A percentile compares a stretch with the other conserved stretches of the same genome.
These are phyloP conservation scores for Panagrolaimus sp. DNA, from an alignment of 1,140 invertebrate species.

Conservation along the genomic window DNA sequence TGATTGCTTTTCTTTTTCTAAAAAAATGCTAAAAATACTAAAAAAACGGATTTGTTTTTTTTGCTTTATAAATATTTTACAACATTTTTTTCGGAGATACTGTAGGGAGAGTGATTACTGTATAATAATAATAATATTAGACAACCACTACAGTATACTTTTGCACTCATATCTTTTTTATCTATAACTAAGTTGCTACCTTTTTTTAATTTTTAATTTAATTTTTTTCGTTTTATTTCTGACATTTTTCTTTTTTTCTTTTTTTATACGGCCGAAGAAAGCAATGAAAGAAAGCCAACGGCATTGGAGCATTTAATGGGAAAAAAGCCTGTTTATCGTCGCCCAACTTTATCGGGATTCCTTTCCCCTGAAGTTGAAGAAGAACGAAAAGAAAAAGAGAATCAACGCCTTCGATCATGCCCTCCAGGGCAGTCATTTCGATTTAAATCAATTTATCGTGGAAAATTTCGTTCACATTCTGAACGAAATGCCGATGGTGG, in stretches of 20 bases:
- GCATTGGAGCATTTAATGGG: constrained; percentile 14
- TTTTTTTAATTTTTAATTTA: no score
- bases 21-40: no score
- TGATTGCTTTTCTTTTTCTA: no score
- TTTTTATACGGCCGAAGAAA: constrained; percentile 28
- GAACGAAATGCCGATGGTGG: background rate
- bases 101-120: no score
- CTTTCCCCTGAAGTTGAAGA: constrained; percentile 28
- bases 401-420: background rate
- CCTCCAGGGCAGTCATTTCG: constrained; percentile 41
- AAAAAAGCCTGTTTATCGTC: constrained; percentile 18
- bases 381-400: constrained; percentile 16
- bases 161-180: no score
- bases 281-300: constrained; percentile 27
- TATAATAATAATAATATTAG: no score
- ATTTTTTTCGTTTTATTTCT: background rate
- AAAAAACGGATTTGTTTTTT: no score
- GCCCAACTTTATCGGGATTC: constrained; percentile 33
- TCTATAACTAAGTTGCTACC: no score
- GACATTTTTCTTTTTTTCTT: constrained; percentile 9
- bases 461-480: constrained; percentile 3
- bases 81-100: no score
- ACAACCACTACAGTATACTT: no score
- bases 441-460: constrained; percentile 22
- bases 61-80: no score